Base-by-base conservation (phyloP, 2,888 invertebrate species). In the Metopia argyrocephala region DNA sequence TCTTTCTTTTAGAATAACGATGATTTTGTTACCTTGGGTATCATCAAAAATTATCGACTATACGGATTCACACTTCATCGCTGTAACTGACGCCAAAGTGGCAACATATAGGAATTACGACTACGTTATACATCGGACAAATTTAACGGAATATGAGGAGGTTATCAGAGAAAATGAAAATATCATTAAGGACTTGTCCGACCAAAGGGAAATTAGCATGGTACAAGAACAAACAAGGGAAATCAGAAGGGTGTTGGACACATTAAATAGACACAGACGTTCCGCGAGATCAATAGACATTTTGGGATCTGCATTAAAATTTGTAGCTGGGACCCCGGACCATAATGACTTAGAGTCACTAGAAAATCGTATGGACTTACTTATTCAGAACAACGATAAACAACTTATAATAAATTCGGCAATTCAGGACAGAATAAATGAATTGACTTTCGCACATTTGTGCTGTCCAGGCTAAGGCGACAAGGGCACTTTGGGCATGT, bases 11-110 rank as follows among this genome's bases (percentile, higher is more conserved):
- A 73, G 64, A 73, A 5, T 56, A 4, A 15, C 50, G 7, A 20
- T 59, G 2, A 50, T 15, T 15, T 12, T 31, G 5, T 5, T 21
- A 57, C 48, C 54, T 27, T 71, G 28, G 54, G 71, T 46, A 56
- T 54, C 62, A 46, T 9, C 64, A 27, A 64, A 52, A 23, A 56
- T 28, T 6, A 38, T 75, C 2, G 21, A 75, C 21, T 66, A 75
- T 28, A n/a, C 66, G 50, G 28, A 57, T 27, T 57, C 74, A 31
- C 23, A 75, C 27, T 75, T 75, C 45, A 57, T 74, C 1, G 65
- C 65, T n/a, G 48, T 65, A 46, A 54, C 74, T 1, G 59, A 66
- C 15, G 65, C n/a, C 12, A n/a, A 57, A 38, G 71, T 73, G 2
- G 71, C 62, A 20, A 64, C 62, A 45, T 56, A 73, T 25, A 61